phyloP scores from a whole-genome alignment of 2,113 vertebrate genomes.

The Microcebus griseorufus region DNA sequence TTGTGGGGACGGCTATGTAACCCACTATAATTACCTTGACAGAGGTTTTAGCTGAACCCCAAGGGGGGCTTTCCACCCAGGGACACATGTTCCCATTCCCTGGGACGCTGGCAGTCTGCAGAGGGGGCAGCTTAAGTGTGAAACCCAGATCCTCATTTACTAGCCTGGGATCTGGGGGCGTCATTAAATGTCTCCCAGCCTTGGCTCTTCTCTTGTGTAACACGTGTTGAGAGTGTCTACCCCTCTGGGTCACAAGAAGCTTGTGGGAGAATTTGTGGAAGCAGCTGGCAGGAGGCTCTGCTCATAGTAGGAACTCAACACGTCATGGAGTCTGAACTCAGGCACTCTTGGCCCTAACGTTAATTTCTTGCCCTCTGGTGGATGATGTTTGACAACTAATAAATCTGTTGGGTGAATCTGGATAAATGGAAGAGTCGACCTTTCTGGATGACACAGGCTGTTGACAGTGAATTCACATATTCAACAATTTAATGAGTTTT shows the following conservation, averaged over 20 bases:
- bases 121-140: not conserved
- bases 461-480: not conserved
- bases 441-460: not conserved
- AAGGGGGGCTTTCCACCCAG: not conserved
- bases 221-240: not conserved
- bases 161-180: not conserved
- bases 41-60: not conserved
- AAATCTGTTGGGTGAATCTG: not conserved
- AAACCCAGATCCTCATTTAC: not conserved
- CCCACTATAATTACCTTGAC: not conserved
- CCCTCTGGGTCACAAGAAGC: not conserved
- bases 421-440: not conserved
- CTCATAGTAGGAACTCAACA: fast-evolving
- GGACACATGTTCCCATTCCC: not conserved
- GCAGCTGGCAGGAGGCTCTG: not conserved
- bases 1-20: not conserved
- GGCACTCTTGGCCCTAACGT: not conserved
- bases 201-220: not conserved
- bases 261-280: too few relatives aligned
- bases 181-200: not conserved
- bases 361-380: not conserved
- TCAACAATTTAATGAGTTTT: not conserved
- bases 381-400: not conserved
- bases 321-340: not conserved
- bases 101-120: not conserved